Base-by-base conservation (phyloP, 2,797 vertebrate genomes). In the Clarias fuscus region DNA sequence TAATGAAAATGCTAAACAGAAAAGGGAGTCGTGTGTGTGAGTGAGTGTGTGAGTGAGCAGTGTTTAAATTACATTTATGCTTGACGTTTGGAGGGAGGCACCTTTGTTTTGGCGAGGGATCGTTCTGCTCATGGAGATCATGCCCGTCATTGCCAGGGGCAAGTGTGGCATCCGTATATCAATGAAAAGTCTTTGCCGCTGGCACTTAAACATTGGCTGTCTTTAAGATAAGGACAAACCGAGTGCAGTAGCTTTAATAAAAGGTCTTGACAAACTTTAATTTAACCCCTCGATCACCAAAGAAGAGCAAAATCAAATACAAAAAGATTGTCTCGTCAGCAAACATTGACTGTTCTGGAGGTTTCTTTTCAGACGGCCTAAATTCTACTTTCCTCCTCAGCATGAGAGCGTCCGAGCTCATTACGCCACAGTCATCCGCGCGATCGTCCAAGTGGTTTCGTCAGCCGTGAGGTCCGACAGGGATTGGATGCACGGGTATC, bases 201-300 rank as follows among this genome's bases (percentile, higher is more conserved):
- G 89, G 91, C 89, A 37, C 89, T 82, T 62, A 89, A 91, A 86
- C 86, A 81, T 92, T 90, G 88, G 83, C 87, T 89, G 85, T 91
- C 84, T 76, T 13, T 83, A 85, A 84, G 82, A 68, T 6, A 30
- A 79, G 76, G 78, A 82, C 58, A 56, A 73, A 56, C 43, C 7
- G 65, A 82, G 64, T 40, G 58, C 79, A 72, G 80, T 58, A 59
- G 48, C 40, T 82, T 82, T 65, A 84, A 88, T 86, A 43, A 84
- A 27, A 30, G 64, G 24, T 84, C 24, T 77, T 0, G 15, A 64
- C n/a, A 67, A 65, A 70, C 73, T 82, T 87, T 84, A 53, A 43
- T 30, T 88, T 84, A 78, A 83, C 85, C 59, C 79, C 56, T 62
- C 27, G 77, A 73, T 65, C n/a, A 77, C 70, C 82, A 86, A 59